Conservation (phyloP, 2,113 vertebrate genomes). For the Morone saxatilis region DNA sequence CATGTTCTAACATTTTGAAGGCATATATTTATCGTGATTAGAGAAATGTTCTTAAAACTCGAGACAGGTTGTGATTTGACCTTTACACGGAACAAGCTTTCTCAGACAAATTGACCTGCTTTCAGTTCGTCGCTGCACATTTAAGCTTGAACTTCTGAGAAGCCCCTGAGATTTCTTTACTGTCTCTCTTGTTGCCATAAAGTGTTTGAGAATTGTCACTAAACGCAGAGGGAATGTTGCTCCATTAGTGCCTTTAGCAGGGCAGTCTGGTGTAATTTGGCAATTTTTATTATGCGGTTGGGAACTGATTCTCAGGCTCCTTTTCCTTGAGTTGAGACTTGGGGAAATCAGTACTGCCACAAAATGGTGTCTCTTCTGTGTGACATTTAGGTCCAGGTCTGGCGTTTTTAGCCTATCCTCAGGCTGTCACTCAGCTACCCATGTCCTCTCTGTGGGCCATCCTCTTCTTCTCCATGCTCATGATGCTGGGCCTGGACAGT, state of each 20-base stretch:
- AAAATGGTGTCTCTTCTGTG: not conserved
- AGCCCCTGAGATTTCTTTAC: too few relatives aligned
- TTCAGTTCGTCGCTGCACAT: slow-evolving; percentile 1
- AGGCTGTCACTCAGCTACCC: slow-evolving; percentile 91
- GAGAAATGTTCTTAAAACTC: not conserved
- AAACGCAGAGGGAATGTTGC: too few relatives aligned
- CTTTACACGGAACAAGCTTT: not conserved
- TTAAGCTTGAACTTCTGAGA: not conserved
- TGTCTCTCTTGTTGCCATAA: too few relatives aligned
- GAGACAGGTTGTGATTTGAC: not conserved
- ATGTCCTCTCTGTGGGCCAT: slow-evolving; percentile 93
- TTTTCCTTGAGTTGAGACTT: too few relatives aligned
- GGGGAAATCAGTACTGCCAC: too few relatives aligned
- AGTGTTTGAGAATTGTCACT: too few relatives aligned
- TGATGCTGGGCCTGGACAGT: slow-evolving; percentile 94
- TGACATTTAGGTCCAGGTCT: slow-evolving; percentile 88
- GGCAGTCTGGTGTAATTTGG: too few relatives aligned
- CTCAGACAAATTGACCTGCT: not conserved
- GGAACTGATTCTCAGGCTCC: too few relatives aligned
- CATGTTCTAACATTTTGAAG: not conserved
- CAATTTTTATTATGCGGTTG: too few relatives aligned
- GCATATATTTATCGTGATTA: not conserved
- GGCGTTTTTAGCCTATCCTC: slow-evolving; percentile 93
- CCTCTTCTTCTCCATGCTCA: slow-evolving; percentile 94
- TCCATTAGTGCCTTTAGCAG: too few relatives aligned